Conservation (phyloP, 2,888 invertebrate species). For the Dolichopus griseipennis region DNA sequence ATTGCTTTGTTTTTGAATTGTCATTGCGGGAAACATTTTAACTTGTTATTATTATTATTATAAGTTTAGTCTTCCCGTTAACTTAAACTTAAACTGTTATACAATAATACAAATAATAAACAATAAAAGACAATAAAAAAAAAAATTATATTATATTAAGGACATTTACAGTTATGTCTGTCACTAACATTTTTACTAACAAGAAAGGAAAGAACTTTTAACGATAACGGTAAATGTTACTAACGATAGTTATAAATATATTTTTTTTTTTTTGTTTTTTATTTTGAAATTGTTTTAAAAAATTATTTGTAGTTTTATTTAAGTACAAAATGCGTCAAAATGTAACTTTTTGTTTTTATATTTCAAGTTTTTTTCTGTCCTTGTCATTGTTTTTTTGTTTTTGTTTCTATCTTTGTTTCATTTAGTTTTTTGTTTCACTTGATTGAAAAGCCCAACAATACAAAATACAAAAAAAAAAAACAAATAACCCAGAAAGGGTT, state of each 20-base stretch:
- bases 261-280: too few species aligned
- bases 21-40: background rate
- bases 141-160: background rate
- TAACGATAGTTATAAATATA: background rate
- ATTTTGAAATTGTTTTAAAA: too few species aligned
- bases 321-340: background rate
- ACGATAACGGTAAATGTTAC: too few species aligned
- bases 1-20: background rate
- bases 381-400: background rate
- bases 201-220: too few species aligned
- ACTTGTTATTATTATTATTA: background rate
- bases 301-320: too few species aligned
- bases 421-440: background rate
- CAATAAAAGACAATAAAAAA: background rate
- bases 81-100: background rate
- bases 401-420: background rate
- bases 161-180: background rate
- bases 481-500: background rate
- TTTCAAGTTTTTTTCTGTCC: background rate
- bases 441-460: too few species aligned
- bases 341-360: too few species aligned
- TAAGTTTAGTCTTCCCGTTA: background rate
- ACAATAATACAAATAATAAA: background rate
- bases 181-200: background rate
- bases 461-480: background rate